Percentiles rank a stretch among this genome's conserved stretches.
Evolutionary conservation across 2,113 vertebrate species (phyloP).

Genomic region (Pomatorhinus ruficollis): DNA sequence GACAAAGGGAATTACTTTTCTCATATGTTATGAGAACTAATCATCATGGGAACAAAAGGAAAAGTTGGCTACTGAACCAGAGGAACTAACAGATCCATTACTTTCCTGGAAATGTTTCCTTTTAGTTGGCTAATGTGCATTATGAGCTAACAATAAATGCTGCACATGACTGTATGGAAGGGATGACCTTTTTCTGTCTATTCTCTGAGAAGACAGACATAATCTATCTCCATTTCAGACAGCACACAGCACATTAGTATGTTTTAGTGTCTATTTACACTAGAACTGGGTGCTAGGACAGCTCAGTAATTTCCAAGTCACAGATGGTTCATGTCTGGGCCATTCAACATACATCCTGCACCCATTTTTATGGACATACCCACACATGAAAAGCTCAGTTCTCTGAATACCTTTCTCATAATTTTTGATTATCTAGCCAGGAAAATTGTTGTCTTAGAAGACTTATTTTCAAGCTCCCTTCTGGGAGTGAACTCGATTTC

Average conservation of each 20-base stretch:
- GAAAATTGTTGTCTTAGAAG: not conserved
- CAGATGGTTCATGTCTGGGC: constrained; percentile 53
- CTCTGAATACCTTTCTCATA: not conserved
- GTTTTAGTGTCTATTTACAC: constrained; percentile 36
- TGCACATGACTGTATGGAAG: constrained; percentile 13
- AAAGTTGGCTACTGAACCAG: constrained; percentile 51
- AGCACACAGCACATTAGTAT: constrained; percentile 2
- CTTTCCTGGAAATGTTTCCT: constrained; percentile 55
- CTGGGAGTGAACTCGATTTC: not conserved
- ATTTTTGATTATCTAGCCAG: not conserved
- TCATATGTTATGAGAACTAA: constrained; percentile 42
- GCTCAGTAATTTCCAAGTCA: not conserved
- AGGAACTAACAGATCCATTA: constrained; percentile 50
- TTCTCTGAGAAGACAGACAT: constrained; percentile 41
- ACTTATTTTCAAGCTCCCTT: not conserved
- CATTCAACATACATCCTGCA: not conserved
- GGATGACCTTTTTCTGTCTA: constrained; percentile 42
- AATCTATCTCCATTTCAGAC: constrained; percentile 50
- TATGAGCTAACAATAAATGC: constrained; percentile 37
- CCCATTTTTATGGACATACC: not conserved
- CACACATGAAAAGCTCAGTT: not conserved
- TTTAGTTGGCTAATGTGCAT: constrained; percentile 40
- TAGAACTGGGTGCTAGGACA: constrained; percentile 19
- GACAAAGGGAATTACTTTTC: constrained; percentile 44
- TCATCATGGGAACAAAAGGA: constrained; percentile 51